Evolutionary conservation across 2,888 invertebrate genomes (phyloP).

Genomic region (Lepidochitona cinerea): DNA sequence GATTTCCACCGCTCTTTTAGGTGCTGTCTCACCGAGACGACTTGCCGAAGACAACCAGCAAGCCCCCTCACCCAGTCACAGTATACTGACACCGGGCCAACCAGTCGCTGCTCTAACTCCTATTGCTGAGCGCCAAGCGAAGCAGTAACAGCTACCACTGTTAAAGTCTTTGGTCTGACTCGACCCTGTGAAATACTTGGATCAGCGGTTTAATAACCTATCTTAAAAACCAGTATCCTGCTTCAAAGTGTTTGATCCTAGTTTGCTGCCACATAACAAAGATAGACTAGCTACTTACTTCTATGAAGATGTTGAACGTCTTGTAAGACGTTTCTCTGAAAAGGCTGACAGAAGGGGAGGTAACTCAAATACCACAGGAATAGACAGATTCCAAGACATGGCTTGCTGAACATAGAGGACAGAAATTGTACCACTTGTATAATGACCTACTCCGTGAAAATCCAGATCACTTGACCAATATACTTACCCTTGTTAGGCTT

Average conservation of each 20-base stretch:
- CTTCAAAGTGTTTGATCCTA: neutral
- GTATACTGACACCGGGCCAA: no score
- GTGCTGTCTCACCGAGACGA: no score
- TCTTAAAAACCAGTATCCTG: neutral
- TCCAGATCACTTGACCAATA: neutral
- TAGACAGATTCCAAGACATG: neutral
- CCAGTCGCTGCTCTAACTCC: no score
- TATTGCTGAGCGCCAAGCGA: no score
- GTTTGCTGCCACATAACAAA: neutral
- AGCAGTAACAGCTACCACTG: no score
- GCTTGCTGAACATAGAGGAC: neutral
- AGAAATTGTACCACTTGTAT: neutral
- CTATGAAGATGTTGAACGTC: neutral
- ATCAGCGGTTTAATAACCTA: neutral
- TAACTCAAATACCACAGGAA: neutral
- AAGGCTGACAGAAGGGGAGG: neutral
- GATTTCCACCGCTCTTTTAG: no score
- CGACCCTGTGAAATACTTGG: neutral
- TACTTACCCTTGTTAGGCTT: no score
- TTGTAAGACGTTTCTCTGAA: neutral
- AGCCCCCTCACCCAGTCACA: no score
- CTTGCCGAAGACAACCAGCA: no score
- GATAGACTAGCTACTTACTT: neutral
- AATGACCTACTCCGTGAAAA: neutral
- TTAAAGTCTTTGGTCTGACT: no score